Evolutionary conservation across 1,140 invertebrate genomes (phyloP).

Genomic region (Cydia amplana): DNA sequence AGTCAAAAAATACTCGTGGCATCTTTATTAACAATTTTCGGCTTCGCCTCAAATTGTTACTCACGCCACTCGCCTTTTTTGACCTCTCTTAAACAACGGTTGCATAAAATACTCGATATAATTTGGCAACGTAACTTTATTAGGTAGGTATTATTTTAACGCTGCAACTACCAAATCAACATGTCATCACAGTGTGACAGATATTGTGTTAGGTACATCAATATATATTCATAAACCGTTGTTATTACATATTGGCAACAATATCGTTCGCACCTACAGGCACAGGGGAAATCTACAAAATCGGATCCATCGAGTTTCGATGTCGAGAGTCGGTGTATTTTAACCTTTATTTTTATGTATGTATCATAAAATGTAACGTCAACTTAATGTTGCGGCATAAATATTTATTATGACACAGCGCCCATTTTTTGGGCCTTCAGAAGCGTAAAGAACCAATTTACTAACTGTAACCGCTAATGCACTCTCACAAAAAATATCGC

Average conservation of each 20-base stretch:
- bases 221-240: conserved; percentile 11
- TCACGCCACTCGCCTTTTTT: too few species aligned
- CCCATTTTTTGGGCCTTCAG: too few species aligned
- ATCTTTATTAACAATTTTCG: too few species aligned
- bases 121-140: too few species aligned
- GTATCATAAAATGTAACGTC: neutral
- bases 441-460: too few species aligned
- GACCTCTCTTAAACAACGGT: too few species aligned
- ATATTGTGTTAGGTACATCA: conserved; percentile 2
- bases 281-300: conserved; percentile 22
- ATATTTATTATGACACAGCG: neutral
- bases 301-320: neutral
- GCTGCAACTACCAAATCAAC: neutral
- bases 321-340: neutral
- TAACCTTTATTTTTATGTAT: neutral
- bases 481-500: too few species aligned
- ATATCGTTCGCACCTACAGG: conserved; percentile 18
- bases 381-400: neutral
- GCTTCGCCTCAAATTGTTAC: too few species aligned
- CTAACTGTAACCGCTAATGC: too few species aligned
- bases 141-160: too few species aligned
- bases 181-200: neutral
- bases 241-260: conserved; percentile 11
- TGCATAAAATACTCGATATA: too few species aligned
- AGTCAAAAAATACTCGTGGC: too few species aligned